Evolutionary conservation across 2,797 vertebrate genomes (phyloP).

Genomic region (Menidia menidia): DNA sequence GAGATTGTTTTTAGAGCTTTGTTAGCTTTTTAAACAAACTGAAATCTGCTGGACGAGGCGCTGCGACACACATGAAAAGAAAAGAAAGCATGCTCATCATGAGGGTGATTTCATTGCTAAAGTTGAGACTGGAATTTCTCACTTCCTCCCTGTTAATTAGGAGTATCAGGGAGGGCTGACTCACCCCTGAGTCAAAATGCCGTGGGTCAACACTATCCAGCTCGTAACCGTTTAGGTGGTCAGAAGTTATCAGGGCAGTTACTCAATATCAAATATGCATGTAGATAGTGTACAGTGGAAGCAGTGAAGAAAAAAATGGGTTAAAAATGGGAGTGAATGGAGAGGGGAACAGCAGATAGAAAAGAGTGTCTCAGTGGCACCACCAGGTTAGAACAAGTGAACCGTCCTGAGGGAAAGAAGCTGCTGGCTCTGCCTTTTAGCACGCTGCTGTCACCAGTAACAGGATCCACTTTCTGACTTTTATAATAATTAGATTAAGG

Average conservation of each 20-base stretch:
- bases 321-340: not conserved
- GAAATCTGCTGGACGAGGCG: not conserved
- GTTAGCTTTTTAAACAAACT: too few relatives aligned
- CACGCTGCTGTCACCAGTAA: constrained; percentile 54
- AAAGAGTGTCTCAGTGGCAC: not conserved
- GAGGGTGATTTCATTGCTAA: constrained; percentile 37
- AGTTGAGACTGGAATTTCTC: constrained; percentile 33
- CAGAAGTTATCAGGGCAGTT: not conserved
- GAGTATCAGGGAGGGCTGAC: not conserved
- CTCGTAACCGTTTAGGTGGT: not conserved
- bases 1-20: too few relatives aligned
- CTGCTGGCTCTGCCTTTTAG: constrained; percentile 1
- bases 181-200: not conserved
- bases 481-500: constrained; percentile 69
- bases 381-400: constrained; percentile 7
- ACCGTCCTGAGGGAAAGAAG: constrained; percentile 8
- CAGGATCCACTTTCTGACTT: constrained; percentile 53
- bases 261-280: too few relatives aligned
- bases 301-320: not conserved
- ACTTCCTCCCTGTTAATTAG: constrained; percentile 22
- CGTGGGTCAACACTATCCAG: not conserved
- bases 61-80: not conserved
- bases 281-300: too few relatives aligned
- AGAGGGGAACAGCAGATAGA: not conserved
- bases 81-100: not conserved